Base-by-base conservation (phyloP, 2,888 invertebrate genomes). In the Dromius quadrimaculatus region DNA sequence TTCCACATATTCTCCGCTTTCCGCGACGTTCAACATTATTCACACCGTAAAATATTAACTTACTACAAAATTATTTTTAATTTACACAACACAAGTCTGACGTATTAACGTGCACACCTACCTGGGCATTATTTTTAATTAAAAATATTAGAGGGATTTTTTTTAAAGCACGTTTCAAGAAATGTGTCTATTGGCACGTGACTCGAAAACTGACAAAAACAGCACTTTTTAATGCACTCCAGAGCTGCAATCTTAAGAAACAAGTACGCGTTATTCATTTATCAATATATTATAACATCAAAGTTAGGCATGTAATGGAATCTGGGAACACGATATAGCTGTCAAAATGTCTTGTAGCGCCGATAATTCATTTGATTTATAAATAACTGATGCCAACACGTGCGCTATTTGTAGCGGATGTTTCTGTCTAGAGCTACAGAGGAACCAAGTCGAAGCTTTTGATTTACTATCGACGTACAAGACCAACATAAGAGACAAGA, bases 361-460 rank as follows among this genome's bases (percentile, higher is more conserved):
- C 65, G 38, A 65, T 65, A 65, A 65, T 34, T 65, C 65, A 65
- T 65, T 50, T 36, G 36, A 47, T 34, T 47, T 65, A 65, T 65
- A 65, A 65, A 65, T 65, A 65, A 41, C 38, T 41, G 41, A 23
- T 62, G 34, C 17, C 5, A 50, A 50, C 65, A 65, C 50, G 65
- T 65, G 65, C 36, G 13, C 47, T 65, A 65, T 64, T 64, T 47
- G 34, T 65, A 65, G 50, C 65, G 65, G 65, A 65, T 65, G 65
- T 65, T 65, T 50, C 38, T 65, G 38, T 47, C 47, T 41, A 34
- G 13, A 34, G 4, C n/a, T 38, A 13, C 38, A 38, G 11, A 11
- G 4, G 8, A 28, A 36, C 11, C 11, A 13, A 38, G 22, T 11
- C 47, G 47, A 8, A 11, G 17, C 34, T 34, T 57, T 57, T 57